A percentile compares a stretch with the other conserved stretches of the same genome.
Conservation (phyloP, 2,888 invertebrate species). For the Limnephilus rhombicus region DNA sequence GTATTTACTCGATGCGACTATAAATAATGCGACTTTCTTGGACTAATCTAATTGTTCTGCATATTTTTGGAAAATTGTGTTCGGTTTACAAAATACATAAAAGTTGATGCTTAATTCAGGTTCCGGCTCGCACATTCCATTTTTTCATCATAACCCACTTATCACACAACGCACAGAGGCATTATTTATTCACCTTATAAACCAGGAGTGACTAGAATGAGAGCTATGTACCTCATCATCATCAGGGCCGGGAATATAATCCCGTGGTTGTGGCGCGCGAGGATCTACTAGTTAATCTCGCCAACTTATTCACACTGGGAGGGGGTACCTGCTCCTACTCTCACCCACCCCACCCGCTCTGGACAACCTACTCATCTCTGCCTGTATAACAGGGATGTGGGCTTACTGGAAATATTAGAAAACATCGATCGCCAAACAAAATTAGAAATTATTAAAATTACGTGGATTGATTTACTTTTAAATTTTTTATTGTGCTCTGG, state of each 20-base stretch:
- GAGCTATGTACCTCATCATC: slow-evolving; percentile 32
- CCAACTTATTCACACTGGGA: slow-evolving; percentile 43
- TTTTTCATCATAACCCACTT: not conserved
- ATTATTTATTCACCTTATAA: not conserved
- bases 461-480: not conserved
- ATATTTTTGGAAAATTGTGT: not conserved
- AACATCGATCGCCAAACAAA: not conserved
- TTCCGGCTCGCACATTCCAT: too few relatives aligned
- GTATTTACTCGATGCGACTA: too few relatives aligned
- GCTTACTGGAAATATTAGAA: not conserved
- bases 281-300: slow-evolving; percentile 23
- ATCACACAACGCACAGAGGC: not conserved
- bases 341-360: not conserved
- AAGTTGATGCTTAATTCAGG: too few relatives aligned
- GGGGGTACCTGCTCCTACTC: not conserved
- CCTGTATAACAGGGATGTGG: not conserved
- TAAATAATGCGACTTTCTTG: not conserved
- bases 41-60: not conserved
- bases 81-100: too few relatives aligned
- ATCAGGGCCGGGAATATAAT: slow-evolving; percentile 40
- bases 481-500: too few relatives aligned
- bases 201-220: slow-evolving; percentile 8
- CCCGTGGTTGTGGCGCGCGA: slow-evolving; percentile 14
- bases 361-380: slow-evolving; percentile 1
- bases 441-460: too few relatives aligned